phyloP scores from a whole-genome alignment of 1,140 invertebrate genomes.

The Trachelipus rathkii region DNA sequence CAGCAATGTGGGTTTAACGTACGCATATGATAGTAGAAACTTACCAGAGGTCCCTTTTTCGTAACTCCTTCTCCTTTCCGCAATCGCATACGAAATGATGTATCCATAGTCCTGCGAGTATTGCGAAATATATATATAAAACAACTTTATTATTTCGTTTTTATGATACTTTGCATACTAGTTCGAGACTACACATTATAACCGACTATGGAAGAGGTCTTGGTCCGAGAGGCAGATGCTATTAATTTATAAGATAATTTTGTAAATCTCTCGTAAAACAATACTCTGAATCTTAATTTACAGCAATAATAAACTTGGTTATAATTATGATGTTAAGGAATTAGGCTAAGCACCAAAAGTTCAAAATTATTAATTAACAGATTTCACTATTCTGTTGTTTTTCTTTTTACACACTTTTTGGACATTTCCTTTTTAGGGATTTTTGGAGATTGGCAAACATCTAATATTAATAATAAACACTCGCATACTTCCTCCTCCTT shows the following conservation, averaged over 20 bases:
- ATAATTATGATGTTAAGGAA: neutral
- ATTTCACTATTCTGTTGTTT: neutral
- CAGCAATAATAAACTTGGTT: neutral
- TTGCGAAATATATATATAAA: neutral
- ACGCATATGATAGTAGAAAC: neutral
- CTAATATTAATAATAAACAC: no score
- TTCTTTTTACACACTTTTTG: neutral
- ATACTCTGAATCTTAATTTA: neutral
- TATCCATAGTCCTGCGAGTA: neutral
- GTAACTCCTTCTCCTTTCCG: constrained; percentile 8
- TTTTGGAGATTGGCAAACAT: neutral
- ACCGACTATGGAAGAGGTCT: neutral
- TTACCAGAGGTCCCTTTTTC: constrained; percentile 1
- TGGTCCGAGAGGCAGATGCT: neutral
- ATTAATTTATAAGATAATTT: neutral
- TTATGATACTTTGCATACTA: neutral
- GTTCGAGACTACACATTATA: neutral
- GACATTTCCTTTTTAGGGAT: neutral
- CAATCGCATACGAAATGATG: neutral
- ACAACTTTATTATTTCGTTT: no score
- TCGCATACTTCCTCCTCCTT: neutral
- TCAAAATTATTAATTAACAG: neutral
- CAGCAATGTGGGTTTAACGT: no score
- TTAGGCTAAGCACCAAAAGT: no score
- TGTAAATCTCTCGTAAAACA: neutral